phyloP scores from a whole-genome alignment of 2,113 vertebrate species.

The Callorhinus ursinus region DNA sequence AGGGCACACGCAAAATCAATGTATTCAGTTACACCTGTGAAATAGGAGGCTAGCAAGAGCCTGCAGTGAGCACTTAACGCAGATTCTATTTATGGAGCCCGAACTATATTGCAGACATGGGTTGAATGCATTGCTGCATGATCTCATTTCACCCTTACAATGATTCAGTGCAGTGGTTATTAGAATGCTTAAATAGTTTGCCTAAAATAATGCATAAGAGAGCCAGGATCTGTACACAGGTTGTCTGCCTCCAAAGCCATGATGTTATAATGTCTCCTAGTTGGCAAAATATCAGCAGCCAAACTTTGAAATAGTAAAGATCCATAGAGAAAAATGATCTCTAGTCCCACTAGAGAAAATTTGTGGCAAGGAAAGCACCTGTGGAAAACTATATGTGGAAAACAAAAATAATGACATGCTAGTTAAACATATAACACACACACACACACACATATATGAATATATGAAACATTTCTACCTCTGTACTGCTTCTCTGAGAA shows the following conservation, averaged over 20 bases:
- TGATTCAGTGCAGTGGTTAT: not conserved
- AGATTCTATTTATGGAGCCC: not conserved
- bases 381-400: not conserved
- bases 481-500: not conserved
- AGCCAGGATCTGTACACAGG: not conserved
- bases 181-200: not conserved
- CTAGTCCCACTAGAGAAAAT: not conserved
- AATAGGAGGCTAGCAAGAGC: not conserved
- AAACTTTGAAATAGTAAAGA: constrained; percentile 10
- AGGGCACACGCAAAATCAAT: not conserved
- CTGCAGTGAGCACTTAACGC: not conserved
- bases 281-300: not conserved
- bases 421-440: not conserved
- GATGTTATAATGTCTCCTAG: not conserved
- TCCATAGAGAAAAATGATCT: not conserved
- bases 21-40: not conserved
- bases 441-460: not conserved
- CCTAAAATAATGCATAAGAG: not conserved
- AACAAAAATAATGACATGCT: not conserved
- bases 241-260: not conserved
- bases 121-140: not conserved
- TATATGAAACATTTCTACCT: not conserved
- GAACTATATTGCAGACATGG: not conserved
- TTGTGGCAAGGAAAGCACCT: not conserved
- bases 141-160: not conserved